Conservation (phyloP, 2,797 vertebrate genomes). For the Meriones psammophilus region DNA sequence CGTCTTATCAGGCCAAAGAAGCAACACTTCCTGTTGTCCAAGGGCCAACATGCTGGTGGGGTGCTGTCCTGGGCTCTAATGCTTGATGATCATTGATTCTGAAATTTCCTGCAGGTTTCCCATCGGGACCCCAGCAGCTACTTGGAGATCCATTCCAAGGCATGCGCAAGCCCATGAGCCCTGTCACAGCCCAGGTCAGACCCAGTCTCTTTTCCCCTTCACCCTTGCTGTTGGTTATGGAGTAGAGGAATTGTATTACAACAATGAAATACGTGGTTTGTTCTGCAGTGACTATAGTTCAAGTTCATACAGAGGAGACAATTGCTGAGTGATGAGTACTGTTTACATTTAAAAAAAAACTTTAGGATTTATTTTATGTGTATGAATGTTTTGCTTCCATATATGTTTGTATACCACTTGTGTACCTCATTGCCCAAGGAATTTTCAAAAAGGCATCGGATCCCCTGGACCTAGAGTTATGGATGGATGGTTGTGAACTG, state of each 20-base stretch:
- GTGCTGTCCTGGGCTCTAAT: background rate
- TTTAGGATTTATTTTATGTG: background rate
- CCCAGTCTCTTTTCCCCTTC: background rate
- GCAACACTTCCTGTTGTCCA: background rate
- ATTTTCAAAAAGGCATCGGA: background rate
- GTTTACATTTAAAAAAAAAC: background rate
- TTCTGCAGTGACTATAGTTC: constrained; percentile 31
- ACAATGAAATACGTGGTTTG: background rate
- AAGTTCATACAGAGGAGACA: background rate
- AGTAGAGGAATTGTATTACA: constrained; percentile 24
- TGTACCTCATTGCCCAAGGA: background rate
- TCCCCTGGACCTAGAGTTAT: background rate
- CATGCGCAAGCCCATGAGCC: constrained; percentile 93
- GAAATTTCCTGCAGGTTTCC: constrained; percentile 86
- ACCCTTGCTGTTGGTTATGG: background rate
- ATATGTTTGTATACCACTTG: background rate
- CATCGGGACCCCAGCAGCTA: constrained; percentile 88
- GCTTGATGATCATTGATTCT: constrained; percentile 1
- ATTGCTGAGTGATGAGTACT: constrained; percentile 35
- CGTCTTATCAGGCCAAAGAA: background rate
- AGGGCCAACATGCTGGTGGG: background rate
- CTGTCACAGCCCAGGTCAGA: constrained; percentile 93
- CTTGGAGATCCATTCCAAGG: constrained; percentile 94
- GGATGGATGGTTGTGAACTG: background rate
- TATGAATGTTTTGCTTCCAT: background rate